Conservation (phyloP, 1,140 invertebrate genomes). For the Lasioglossum albipes region DNA sequence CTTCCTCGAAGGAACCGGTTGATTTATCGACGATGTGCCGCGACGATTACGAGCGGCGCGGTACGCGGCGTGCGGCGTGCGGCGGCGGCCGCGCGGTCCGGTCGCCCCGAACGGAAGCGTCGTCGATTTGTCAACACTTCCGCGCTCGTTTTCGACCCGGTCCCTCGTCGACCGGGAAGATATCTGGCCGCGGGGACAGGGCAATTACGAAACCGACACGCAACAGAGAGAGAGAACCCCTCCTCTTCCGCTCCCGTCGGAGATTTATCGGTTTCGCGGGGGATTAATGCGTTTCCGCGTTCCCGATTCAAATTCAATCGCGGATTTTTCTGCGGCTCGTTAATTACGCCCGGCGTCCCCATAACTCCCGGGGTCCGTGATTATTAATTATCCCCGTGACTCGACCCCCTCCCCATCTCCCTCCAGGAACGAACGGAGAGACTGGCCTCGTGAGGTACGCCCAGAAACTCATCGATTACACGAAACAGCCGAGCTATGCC, state of each 20-base stretch:
- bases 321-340: constrained; percentile 5
- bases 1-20: not conserved
- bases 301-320: constrained; percentile 28
- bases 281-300: constrained; percentile 37
- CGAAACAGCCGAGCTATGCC: not conserved
- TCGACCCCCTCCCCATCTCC: not conserved
- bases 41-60: constrained; percentile 11
- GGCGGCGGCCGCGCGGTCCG: no score
- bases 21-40: constrained; percentile 17
- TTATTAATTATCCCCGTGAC: constrained; percentile 31
- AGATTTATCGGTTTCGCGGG: constrained; percentile 4
- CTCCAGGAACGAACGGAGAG: not conserved
- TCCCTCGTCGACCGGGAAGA: constrained; percentile 4
- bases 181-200: constrained; percentile 19
- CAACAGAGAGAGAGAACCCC: not conserved
- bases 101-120: constrained; percentile 26
- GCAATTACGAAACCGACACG: constrained; percentile 24
- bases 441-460: not conserved
- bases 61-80: no score
- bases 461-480: constrained; percentile 32
- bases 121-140: constrained; percentile 51
- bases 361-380: constrained; percentile 15
- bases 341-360: constrained; percentile 1
- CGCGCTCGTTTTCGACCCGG: not conserved
- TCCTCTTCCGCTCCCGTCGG: not conserved